These are phyloP conservation scores for Eucidaris tribuloides DNA, from an alignment of 35 echinoderm and acorn worm species.

Conservation along the genomic window DNA sequence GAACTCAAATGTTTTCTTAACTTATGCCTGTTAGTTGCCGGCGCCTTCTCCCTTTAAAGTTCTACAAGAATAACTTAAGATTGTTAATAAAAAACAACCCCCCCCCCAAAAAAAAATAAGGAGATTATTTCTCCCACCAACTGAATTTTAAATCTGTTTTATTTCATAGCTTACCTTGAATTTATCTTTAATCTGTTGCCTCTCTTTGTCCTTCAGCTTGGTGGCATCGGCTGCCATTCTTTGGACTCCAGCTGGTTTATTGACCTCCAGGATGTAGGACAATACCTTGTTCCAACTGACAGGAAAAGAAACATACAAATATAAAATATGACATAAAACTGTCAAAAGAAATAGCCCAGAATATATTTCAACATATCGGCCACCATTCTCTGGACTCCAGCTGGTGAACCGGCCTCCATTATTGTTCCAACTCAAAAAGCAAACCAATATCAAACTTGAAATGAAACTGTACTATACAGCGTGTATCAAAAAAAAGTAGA, in stretches of 20 bases:
- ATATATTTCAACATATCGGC: too few species aligned
- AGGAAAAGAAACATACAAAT: slow-evolving; percentile 13
- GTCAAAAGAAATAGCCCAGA: background rate
- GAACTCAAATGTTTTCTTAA: background rate
- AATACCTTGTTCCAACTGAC: slow-evolving; percentile 93
- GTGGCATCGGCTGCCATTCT: slow-evolving; percentile 24
- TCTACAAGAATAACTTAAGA: background rate
- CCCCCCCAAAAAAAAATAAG: background rate
- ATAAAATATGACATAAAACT: too few species aligned
- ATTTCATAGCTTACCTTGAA: slow-evolving; percentile 69
- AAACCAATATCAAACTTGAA: too few species aligned
- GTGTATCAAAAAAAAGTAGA: too few species aligned
- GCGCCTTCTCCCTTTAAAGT: background rate
- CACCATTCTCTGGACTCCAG: too few species aligned
- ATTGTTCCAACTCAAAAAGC: too few species aligned
- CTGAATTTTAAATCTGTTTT: background rate
- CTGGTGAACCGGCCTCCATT: too few species aligned
- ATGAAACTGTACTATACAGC: too few species aligned
- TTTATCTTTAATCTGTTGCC: slow-evolving; percentile 98
- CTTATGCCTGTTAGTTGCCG: background rate
- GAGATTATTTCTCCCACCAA: background rate
- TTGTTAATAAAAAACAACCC: background rate
- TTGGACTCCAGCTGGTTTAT: slow-evolving; percentile 58
- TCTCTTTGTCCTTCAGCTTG: slow-evolving; percentile 89
- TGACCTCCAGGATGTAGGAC: slow-evolving; percentile 76